Evolutionary conservation across 2,113 vertebrate genomes (phyloP), one percentile per base, ranked within the genome.

Genomic region (Anseranas semipalmata): DNA sequence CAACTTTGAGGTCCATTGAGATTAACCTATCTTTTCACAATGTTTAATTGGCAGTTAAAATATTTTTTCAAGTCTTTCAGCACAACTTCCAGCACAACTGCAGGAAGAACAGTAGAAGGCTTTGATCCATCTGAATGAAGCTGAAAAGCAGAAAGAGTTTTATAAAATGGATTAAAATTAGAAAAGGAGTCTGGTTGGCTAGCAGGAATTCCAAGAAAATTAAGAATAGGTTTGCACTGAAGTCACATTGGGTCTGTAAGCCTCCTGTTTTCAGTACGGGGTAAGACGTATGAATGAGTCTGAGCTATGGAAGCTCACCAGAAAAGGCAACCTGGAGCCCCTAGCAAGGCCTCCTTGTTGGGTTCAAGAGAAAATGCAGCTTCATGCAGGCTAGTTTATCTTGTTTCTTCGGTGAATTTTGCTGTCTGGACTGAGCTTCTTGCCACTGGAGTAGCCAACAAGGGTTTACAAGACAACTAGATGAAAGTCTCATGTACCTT

Each of bases 21-120:
- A 98, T 97, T 96, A 97, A 97, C 96, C 79, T 93, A 37, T 89
- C 68, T 92, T 97, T 97, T 97, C 87, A 89, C 15, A n/a, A 75
- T 4, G 24, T 85, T 92, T 97, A 98, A 97, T 82, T 97, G 95
- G 90, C 87, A 97, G 91, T 74, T 85, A 48, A 67, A 97, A 96
- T 88, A 56, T 76, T 92, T 96, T 94, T 96, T 82, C 43, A 65
- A 94, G 82, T 77, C 66, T n/a, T n/a, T n/a, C n/a, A 82, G 59
- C 21, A 95, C 74, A 76, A 96, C 87, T 94, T n/a, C n/a, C n/a
- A 82, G 59, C 21, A 95, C 74, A 76, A 96, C 87, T 94, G 83
- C 45, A 97, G 67, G 59, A 71, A 97, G 95, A 95, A 85, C 19
- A 87, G 22, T 33, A 87, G 78, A 91, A 39, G 41, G 59, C 87